A percentile compares a stretch with the other conserved stretches of the same genome.
phyloP scores from a whole-genome alignment of 2,113 vertebrate genomes.

The Odocoileus hemionus region DNA sequence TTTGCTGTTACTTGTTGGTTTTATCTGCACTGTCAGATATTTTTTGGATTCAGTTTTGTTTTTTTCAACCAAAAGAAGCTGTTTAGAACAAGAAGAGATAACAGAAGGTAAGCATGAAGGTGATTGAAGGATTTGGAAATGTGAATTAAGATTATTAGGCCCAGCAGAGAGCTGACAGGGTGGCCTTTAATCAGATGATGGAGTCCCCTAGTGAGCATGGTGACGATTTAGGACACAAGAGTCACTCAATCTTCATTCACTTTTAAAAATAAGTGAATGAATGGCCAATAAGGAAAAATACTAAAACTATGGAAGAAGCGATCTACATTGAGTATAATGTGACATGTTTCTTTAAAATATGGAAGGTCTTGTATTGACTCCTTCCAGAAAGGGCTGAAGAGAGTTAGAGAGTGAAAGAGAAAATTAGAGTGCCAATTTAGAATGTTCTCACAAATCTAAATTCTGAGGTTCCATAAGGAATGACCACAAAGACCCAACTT shows the following conservation, averaged over 20 bases:
- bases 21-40: neutral
- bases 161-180: neutral
- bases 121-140: neutral
- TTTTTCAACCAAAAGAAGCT: neutral
- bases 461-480: neutral
- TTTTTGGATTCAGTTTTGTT: neutral
- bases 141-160: neutral
- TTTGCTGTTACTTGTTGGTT: neutral
- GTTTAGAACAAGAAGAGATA: neutral
- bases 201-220: neutral
- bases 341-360: neutral
- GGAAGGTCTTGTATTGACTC: neutral
- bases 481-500: neutral
- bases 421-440: neutral
- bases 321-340: neutral
- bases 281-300: neutral
- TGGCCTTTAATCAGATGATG: neutral
- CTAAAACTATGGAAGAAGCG: neutral
- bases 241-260: neutral
- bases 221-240: neutral
- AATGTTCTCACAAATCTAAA: neutral
- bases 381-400: neutral
- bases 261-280: slow-evolving; percentile 6
- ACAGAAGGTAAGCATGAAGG: neutral
- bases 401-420: neutral